Evolutionary conservation across 1,140 invertebrate genomes (phyloP), one percentile per base, ranked within the genome.

Genomic region (Zaprionus ghesquierei): DNA sequence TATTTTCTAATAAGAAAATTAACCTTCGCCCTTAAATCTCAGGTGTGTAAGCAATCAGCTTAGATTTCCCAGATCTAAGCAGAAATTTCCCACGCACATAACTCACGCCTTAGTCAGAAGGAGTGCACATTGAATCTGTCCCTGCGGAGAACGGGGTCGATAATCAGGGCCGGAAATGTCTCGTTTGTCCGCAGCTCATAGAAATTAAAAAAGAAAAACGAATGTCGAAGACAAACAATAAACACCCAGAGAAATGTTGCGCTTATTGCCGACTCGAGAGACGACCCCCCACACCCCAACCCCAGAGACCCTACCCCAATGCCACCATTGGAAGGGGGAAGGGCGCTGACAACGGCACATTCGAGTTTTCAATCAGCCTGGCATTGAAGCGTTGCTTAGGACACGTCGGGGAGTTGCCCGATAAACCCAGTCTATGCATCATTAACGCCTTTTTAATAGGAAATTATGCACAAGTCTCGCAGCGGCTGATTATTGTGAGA

Each of bases 351-450:
- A 71, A 31, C 27, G 23, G 29, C 82, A 78, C 81, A 87, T 81
- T 81, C 63, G 75, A 76, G 71, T 78, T 82, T 87, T 90, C 87
- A 90, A 82, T 90, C 87, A 90, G 79, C 22, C 49, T 61, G 79
- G 70, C 89, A 90, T 77, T 87, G 79, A 90, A 64, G 87, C 87
- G 79, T 87, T 59, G 58, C 68, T 44, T 64, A 54, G 60, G 73
- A 75, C 87, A 90, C 89, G 87, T 77, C 66, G 62, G 59, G 41
- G 66, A 61, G 41, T 65, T 46, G 33, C 29, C 33, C 8, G 41
- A 58, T 38, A 41, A 41, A 18, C 3, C n/a, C 10, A 58, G 63
- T 66, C 49, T 77, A 78, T 59, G 79, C 79, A 87, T 87, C 75
- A 87, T 87, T 86, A 82, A 79, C 75, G 76, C 79, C 64, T 73